Percentiles rank a stretch among this genome's conserved stretches.
These are phyloP conservation scores for Cherax destructor DNA, from an alignment of 1,140 invertebrate genomes.

Conservation along the genomic window DNA sequence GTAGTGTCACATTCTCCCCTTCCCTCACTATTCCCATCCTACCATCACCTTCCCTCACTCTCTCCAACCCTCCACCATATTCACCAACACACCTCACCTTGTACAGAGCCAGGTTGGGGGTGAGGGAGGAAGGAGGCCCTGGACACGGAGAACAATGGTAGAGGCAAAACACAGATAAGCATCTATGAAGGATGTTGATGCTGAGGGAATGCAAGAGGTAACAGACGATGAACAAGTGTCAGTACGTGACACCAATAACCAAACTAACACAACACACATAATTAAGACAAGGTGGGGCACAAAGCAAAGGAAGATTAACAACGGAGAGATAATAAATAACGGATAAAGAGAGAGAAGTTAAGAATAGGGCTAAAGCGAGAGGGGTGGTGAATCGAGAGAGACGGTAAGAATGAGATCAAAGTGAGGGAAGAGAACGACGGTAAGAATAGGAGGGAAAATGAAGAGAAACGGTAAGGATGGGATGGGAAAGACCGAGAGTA, in stretches of 20 bases:
- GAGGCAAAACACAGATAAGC: too few relatives aligned
- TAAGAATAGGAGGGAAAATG: neutral
- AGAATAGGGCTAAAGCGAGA: neutral
- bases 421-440: too few relatives aligned
- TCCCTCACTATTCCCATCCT: neutral
- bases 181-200: too few relatives aligned
- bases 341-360: neutral
- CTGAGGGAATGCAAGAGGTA: too few relatives aligned
- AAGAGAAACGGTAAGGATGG: neutral
- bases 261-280: too few relatives aligned
- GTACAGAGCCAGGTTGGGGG: too few relatives aligned
- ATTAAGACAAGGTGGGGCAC: neutral
- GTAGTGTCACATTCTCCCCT: neutral
- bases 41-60: too few relatives aligned
- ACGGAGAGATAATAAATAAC: neutral
- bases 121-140: too few relatives aligned
- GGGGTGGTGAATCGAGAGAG: neutral
- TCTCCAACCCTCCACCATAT: neutral
- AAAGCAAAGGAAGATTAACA: neutral
- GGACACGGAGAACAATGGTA: too few relatives aligned
- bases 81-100: neutral
- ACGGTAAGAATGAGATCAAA: too few relatives aligned
- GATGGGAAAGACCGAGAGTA: neutral
- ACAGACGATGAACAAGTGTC: too few relatives aligned
- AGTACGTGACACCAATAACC: too few relatives aligned